A percentile compares a stretch with the other conserved stretches of the same genome.
These are phyloP conservation scores for Ovis canadensis DNA, from an alignment of 2,113 vertebrate genomes.

Conservation along the genomic window DNA sequence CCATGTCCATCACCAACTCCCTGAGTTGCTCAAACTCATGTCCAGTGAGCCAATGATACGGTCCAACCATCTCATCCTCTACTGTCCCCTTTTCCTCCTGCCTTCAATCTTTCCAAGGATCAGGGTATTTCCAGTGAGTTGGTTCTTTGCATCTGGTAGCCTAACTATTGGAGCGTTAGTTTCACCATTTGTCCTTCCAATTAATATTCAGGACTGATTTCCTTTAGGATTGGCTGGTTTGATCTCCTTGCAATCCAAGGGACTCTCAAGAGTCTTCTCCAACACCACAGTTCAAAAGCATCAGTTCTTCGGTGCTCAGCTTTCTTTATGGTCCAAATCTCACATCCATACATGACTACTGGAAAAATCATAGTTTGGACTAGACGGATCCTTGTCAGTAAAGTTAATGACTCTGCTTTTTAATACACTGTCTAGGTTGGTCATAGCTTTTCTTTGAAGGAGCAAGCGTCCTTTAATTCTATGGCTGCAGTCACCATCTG, in stretches of 20 bases:
- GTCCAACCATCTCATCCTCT: neutral
- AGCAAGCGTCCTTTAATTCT: neutral
- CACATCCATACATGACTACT: neutral
- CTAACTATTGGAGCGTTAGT: neutral
- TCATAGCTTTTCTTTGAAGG: neutral
- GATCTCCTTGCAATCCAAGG: neutral
- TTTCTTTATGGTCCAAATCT: neutral
- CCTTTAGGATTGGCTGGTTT: neutral
- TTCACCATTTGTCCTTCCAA: neutral
- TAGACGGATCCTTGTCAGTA: rapidly evolving
- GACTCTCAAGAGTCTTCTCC: neutral
- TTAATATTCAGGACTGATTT: neutral
- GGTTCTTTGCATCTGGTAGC: neutral
- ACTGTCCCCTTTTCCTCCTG: neutral
- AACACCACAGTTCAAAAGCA: neutral
- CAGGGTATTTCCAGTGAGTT: neutral
- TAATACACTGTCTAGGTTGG: neutral
- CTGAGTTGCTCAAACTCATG: neutral
- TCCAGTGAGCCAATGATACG: rapidly evolving
- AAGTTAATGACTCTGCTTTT: neutral
- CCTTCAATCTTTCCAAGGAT: neutral
- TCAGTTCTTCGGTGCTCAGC: neutral
- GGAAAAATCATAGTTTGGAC: neutral
- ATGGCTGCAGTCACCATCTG: neutral
- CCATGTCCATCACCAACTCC: neutral